Base-by-base conservation (phyloP, 2,113 vertebrate species). In the Sceloporus undulatus region DNA sequence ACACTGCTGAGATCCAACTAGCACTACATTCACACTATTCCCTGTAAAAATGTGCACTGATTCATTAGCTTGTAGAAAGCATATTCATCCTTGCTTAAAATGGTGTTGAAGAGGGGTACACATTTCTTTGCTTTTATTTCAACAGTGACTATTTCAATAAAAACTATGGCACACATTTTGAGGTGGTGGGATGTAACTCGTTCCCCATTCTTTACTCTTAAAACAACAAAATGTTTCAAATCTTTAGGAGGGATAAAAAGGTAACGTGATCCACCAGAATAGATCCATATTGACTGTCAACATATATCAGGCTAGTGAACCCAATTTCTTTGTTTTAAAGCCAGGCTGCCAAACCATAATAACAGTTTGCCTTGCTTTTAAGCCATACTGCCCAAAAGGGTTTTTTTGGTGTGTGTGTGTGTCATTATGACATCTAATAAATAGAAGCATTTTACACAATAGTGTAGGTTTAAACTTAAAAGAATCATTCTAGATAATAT, bases 1-100 rank as follows among this genome's bases (percentile, higher is more conserved):
- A 83, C 71, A 76, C 42, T 78, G 38, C 25, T 75, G 76, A 68
- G 79, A 59, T 83, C 42, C 56, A 66, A 54, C 29, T 76, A 88
- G 59, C 80, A 76, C 29, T 11, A 62, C 62, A 76, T 83, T 88
- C 29, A 29, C 42, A 77, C 23, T 52, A 76, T 40, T n/a, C n/a
- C n/a, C 34, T 18, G 7, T 10, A 66, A n/a, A 40, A 40, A 76
- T 65, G 18, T 66, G 62, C 81, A 66, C 27, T 76, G 34, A 82
- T 29, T 56, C 3, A 34, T 14, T 59, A 65, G 5, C 5, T 73
- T 42, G 70, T 62, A 52, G 59, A 29, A 59, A 87, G 54, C 65
- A 80, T 29, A 1, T 79, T 79, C 2, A 34, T 68, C 18, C 2
- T 78, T 86, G 38, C 23, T 79, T 25, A 80, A 34, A 87, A 16